Base-by-base conservation (phyloP, 2,113 vertebrate genomes). In the Gallinago jamesoni region DNA sequence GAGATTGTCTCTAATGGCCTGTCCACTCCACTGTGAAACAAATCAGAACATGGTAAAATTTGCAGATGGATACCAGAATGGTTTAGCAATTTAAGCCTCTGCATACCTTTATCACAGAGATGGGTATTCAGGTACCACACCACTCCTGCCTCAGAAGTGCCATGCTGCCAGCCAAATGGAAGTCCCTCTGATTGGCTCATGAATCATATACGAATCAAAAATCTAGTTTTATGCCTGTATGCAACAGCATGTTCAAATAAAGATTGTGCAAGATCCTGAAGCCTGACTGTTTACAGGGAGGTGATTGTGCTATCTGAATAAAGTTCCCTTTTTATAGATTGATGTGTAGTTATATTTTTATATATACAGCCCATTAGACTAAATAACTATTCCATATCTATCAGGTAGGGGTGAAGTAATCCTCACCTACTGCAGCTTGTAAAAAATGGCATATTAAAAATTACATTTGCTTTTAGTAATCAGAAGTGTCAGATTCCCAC, bases 151-250 rank as follows among this genome's bases (percentile, higher is more conserved):
- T 47, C 75, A 52, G 74, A 33, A 75, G 18, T 14, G 6, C 17
- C 0, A 0, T 27, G 47, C 66, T 79, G 39, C 24, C 62, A 55
- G 57, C 6, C n/a, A 47, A 37, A 35, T 6, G 0, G 6, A 68
- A 83, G n/a, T 5, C 14, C 10, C 41, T 45, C 59, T 62, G 39
- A 6, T 21, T 35, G 43, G 39, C 23, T 73, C 39, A 50, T 0
- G 1, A 45, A 22, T 12, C 21, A 14, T 1, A 6, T 2, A 45
- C 4, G 82, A 50, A 67, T 7, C 16, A 27, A 14, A 68, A 43
- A 25, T 20, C 53, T 31, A n/a, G 31, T 45, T 21, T 41, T 59
- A 25, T 1, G 1, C 15, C 63, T 64, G 12, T 2, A 47, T 1
- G 3, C 12, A 33, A 24, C 50, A 80, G 14, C 17, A 5, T 19